Base-by-base conservation (phyloP, 2,888 invertebrate species). In the Chelonus formosanus region DNA sequence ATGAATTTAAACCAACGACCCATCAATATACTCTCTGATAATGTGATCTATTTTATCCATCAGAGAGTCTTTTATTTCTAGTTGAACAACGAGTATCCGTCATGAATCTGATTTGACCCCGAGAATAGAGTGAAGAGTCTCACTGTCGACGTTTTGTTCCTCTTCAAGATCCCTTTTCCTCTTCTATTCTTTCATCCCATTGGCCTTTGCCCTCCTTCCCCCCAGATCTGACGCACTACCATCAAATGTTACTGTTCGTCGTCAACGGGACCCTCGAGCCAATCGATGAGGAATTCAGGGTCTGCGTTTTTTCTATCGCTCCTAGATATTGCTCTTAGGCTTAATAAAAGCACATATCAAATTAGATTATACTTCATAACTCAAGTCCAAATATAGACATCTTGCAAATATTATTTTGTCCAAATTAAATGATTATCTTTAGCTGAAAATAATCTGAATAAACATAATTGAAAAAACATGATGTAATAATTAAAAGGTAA, bases 81-180 rank as follows among this genome's bases (percentile, higher is more conserved):
- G 8, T 6, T 8, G 52, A 34, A 32, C 8, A 32, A 52, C 31
- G 34, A 52, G 34, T 31, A 52, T 52, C 32, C 34, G 6, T 34
- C 52, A 34, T 52, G 52, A 52, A 52, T 52, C 52, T 34, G 4
- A 52, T 52, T 52, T 52, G 52, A 52, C 52, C 52, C 7, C 8
- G 52, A 34, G 8, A 32, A 52, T 52, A 48, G 52, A 54, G 53
- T 59, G 61, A 63, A 65, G 63, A 61, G 63, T 65, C 65, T 63
- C 60, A 54, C 54, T 57, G 61, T 68, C 65, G 63, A 68, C 63
- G 55, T 70, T 68, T 55, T 63, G 55, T 59, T 63, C 44, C 50
- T 63, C 48, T 35, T 48, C n/a, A 48, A 48, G 10, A 52, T 56
- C 35, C 20, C 55, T 52, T 53, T 20, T 62, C 6, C 52, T 34